These are phyloP conservation scores for Brienomyrus longianalis DNA, from an alignment of 2,113 vertebrate genomes.

Conservation along the genomic window DNA sequence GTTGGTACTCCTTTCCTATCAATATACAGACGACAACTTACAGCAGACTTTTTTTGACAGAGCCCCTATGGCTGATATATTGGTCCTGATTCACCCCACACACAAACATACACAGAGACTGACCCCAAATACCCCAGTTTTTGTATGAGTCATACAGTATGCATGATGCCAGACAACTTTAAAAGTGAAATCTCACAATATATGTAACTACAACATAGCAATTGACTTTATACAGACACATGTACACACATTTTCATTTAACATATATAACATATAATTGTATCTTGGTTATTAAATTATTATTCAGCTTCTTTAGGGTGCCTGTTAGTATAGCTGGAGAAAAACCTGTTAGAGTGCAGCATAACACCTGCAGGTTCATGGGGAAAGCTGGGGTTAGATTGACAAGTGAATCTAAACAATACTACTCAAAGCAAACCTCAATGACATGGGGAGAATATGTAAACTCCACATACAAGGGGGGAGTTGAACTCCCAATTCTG, in stretches of 20 bases:
- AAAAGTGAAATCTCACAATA: background rate
- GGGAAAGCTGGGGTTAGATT: background rate
- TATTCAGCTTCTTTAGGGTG: background rate
- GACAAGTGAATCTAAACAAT: background rate
- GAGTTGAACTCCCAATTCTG: background rate
- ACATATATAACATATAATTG: background rate
- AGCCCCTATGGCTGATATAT: background rate
- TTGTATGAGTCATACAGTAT: background rate
- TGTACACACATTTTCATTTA: background rate
- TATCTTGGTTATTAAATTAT: background rate
- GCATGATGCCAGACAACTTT: background rate
- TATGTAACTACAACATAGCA: background rate
- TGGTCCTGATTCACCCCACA: background rate
- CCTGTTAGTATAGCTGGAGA: background rate
- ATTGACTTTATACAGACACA: background rate
- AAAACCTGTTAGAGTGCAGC: background rate
- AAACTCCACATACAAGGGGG: no score
- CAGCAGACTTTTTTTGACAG: background rate
- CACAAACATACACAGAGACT: background rate
- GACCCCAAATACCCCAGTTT: background rate
- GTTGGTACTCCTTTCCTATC: background rate
- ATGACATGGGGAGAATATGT: background rate
- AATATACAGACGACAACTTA: background rate
- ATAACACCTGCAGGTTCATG: background rate
- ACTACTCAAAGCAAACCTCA: background rate